Evolutionary conservation across 2,797 vertebrate species (phyloP).

Genomic region (Spizella passerina): DNA sequence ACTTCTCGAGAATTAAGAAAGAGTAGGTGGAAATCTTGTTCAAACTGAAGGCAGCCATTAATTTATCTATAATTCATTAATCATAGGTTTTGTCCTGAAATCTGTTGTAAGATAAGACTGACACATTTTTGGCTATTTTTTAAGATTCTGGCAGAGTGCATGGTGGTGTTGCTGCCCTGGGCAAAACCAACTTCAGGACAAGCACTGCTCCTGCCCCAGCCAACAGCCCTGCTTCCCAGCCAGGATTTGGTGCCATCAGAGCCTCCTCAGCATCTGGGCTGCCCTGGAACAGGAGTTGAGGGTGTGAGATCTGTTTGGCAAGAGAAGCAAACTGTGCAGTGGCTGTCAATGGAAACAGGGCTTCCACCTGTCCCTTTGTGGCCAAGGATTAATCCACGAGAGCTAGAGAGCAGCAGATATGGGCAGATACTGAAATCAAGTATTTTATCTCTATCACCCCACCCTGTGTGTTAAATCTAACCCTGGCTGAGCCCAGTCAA

Average conservation of each 20-base stretch:
- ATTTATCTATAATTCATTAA: background rate
- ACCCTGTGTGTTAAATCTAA: background rate
- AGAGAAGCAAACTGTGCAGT: no score
- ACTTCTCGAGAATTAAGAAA: background rate
- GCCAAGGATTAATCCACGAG: background rate
- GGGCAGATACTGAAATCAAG: background rate
- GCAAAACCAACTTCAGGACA: no score
- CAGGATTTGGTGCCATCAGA: no score
- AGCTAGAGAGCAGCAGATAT: background rate
- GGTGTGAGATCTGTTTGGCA: no score
- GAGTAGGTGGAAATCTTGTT: background rate
- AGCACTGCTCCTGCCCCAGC: no score
- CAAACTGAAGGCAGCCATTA: background rate
- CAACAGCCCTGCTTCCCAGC: no score
- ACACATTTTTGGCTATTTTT: background rate
- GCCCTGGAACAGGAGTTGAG: no score
- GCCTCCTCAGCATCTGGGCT: no score
- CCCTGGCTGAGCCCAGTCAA: background rate
- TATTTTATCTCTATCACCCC: background rate
- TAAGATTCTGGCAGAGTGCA: no score
- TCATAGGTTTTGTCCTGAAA: background rate
- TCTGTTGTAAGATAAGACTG: background rate
- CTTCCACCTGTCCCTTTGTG: no score
- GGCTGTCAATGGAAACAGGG: no score
- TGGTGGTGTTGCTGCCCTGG: no score